Base-by-base conservation (phyloP, 2,888 invertebrate species). In the Blastobasis adustella region DNA sequence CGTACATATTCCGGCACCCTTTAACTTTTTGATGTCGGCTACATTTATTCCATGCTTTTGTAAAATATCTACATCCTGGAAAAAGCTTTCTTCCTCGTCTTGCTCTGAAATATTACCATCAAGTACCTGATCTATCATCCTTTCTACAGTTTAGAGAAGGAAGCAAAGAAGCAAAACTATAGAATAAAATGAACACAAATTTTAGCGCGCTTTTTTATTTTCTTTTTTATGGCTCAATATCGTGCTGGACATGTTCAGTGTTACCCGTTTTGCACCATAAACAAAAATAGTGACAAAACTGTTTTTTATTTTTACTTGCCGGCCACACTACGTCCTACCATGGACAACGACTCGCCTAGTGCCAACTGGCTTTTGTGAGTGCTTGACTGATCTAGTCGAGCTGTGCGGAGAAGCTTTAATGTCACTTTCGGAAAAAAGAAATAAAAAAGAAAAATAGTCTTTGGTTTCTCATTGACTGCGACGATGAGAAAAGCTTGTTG, bases 1-100 rank as follows among this genome's bases (percentile, higher is more conserved):
- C 0, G 95, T 95, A 66, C 94, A 95, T 65, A 95, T 94, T 58
- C 95, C 95, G 47, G 91, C 90, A 9, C 90, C 87, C 77, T 95
- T 94, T 60, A 95, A 75, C 74, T 93, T 93, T 79, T 94, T 94
- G 38, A 95, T 92, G 69, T 95, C 95, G 4, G 93, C 92, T 46
- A 91, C 91, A 76, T 93, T 92, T 52, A 91, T 89, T n/a, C 91
- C 90, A 65, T 91, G 89, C 61, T 91, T 90, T 63, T 90, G 81
- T 60, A 91, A 69, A 51, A 93, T 77, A 71, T 94, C 93, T 51
- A 95, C 92, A 71, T 95, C 94, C 83, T 94, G 93, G 69, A 94
- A 94, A 70, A 91, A 92, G 47, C 88, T 89, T 67, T 94, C 93
- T 61, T 93, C 92, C 37, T 92, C 92, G 56, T 91, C 91, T 61